Evolutionary conservation across 2,113 vertebrate genomes (phyloP).

Genomic region (Clarias gariepinus): DNA sequence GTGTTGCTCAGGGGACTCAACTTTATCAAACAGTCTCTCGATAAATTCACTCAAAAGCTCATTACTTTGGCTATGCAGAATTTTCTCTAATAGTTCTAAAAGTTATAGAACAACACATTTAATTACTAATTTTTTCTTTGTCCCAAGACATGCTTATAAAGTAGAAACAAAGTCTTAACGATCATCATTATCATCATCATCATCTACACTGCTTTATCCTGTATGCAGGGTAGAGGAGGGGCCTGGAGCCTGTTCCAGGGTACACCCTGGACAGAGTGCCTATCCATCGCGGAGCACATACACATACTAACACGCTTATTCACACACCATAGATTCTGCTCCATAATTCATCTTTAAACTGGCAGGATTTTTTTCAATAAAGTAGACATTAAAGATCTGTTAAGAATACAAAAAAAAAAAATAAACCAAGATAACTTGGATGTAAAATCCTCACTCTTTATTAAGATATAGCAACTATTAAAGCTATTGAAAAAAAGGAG

Average conservation of each 20-base stretch:
- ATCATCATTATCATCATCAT: not conserved
- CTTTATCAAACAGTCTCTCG: conserved; percentile 76
- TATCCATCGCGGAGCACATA: too few relatives aligned
- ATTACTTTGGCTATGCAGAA: conserved; percentile 65
- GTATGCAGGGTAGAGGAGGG: too few relatives aligned
- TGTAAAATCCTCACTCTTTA: not conserved
- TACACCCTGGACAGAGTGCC: too few relatives aligned
- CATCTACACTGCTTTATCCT: too few relatives aligned
- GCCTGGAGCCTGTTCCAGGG: too few relatives aligned
- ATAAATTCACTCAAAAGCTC: conserved; percentile 65
- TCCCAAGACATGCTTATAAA: not conserved
- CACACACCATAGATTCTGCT: not conserved
- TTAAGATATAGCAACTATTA: not conserved
- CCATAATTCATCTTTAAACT: not conserved
- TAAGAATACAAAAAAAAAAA: not conserved
- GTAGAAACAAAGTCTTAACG: not conserved
- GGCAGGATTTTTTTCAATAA: not conserved
- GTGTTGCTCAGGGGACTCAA: conserved; percentile 58
- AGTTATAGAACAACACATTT: not conserved
- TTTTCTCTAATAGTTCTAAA: conserved; percentile 71
- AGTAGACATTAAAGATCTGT: not conserved
- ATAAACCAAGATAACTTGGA: not conserved
- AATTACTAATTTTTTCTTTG: not conserved
- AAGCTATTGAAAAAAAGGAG: not conserved
- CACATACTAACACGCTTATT: too few relatives aligned